phyloP scores from a whole-genome alignment of 2,888 invertebrate genomes.

The Sicus ferrugineus region DNA sequence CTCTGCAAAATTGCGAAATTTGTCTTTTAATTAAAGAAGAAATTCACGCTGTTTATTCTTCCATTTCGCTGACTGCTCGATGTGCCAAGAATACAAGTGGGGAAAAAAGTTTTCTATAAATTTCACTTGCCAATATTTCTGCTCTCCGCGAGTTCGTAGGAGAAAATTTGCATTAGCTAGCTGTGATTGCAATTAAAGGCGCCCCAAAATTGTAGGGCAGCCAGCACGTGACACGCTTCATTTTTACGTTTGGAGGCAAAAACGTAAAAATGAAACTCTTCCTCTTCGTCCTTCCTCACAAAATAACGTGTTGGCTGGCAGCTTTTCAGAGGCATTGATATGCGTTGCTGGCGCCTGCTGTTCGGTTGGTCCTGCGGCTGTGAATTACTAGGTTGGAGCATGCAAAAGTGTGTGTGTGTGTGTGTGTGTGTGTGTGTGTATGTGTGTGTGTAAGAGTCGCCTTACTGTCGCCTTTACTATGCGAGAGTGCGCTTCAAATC shows the following conservation, averaged over 20 bases:
- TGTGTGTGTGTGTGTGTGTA: neutral
- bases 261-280: neutral
- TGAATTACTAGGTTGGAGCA: conserved; percentile 9
- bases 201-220: neutral
- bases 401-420: neutral
- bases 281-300: neutral
- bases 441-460: neutral
- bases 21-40: conserved; percentile 3
- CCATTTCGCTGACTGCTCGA: neutral
- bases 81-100: neutral
- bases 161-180: neutral
- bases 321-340: conserved; percentile 32
- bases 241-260: neutral
- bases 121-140: neutral
- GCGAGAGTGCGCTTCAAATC: neutral
- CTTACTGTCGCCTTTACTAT: no score
- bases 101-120: neutral
- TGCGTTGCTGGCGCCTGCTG: conserved; percentile 18
- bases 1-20: no score
- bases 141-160: neutral
- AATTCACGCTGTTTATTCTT: neutral
- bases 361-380: conserved; percentile 13
- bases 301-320: conserved; percentile 39
- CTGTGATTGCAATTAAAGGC: conserved; percentile 2
- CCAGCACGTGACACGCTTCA: conserved; percentile 1